Conservation (phyloP, 92 coral and sea anemone species). For the Virgularia gustaviana region DNA sequence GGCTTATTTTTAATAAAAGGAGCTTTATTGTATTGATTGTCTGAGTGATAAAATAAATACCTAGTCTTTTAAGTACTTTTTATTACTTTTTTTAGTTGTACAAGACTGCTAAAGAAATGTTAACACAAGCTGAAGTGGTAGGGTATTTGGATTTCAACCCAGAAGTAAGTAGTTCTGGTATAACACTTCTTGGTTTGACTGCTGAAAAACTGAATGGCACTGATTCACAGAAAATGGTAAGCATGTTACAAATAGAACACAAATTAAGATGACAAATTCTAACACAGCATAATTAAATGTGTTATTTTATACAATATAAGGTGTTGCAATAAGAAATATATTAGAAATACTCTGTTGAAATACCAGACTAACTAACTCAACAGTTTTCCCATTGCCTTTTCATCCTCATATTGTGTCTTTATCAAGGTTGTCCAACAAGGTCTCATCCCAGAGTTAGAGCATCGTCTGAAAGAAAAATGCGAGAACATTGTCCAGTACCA, state of each 20-base stretch:
- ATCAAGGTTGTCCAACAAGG: conserved; percentile 76
- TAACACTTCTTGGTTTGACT: conserved; percentile 75
- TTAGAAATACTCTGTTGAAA: no score
- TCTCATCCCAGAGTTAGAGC: conserved; percentile 88
- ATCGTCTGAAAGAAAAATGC: conserved; percentile 73
- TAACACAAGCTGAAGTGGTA: conserved; percentile 69
- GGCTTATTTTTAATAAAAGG: neutral
- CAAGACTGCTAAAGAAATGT: conserved; percentile 56
- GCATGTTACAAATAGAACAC: neutral
- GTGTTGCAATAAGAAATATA: no score
- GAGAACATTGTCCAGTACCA: conserved; percentile 67
- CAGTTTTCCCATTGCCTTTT: no score
- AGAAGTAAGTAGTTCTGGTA: conserved; percentile 57
- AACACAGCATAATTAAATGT: no score
- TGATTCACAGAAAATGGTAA: conserved; percentile 56
- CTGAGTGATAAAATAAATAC: no score
- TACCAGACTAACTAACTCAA: no score
- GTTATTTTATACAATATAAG: no score
- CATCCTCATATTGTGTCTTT: no score
- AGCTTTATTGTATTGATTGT: neutral
- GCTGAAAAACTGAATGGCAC: conserved; percentile 55
- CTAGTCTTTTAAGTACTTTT: neutral
- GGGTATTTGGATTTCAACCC: conserved; percentile 75
- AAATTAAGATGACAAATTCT: no score
- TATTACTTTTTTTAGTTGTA: conserved; percentile 3